Conservation (phyloP, 2,113 vertebrate genomes). For the Anguilla rostrata region DNA sequence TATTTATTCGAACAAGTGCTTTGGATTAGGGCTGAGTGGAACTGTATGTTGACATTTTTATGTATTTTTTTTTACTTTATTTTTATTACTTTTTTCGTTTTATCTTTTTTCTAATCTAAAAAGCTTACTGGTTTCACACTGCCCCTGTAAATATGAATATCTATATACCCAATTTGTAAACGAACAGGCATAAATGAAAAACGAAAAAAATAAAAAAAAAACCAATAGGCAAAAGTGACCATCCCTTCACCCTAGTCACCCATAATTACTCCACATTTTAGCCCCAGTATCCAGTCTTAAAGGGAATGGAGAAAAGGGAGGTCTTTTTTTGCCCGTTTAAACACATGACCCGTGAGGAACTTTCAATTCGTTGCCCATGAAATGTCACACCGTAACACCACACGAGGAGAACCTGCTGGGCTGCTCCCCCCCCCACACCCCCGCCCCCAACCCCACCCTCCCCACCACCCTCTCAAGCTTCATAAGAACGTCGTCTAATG, state of each 20-base stretch:
- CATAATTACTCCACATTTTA: background rate
- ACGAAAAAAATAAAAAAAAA: background rate
- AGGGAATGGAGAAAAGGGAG: constrained; percentile 10
- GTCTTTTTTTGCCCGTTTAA: background rate
- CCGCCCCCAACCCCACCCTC: background rate
- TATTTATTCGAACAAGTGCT: constrained; percentile 91
- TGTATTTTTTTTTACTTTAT: background rate
- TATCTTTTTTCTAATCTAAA: constrained; percentile 31
- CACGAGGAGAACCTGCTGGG: background rate
- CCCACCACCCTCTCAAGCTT: constrained; percentile 23
- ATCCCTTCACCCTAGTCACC: background rate
- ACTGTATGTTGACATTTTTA: constrained; percentile 36
- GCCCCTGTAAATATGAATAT: constrained; percentile 23
- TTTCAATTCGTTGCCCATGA: background rate
- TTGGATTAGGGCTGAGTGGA: constrained; percentile 78
- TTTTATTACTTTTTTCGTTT: constrained; percentile 14
- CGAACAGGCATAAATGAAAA: background rate
- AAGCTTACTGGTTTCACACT: constrained; percentile 37
- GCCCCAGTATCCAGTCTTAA: background rate
- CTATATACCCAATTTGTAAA: constrained; percentile 19
- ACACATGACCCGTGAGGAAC: background rate
- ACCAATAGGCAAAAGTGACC: background rate
- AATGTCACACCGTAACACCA: constrained; percentile 19
- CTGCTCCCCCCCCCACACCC: background rate
- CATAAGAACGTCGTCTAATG: constrained; percentile 36